Percentiles rank a stretch among this genome's conserved stretches.
phyloP scores from a whole-genome alignment of 2,888 invertebrate species.

The Phania funesta region DNA sequence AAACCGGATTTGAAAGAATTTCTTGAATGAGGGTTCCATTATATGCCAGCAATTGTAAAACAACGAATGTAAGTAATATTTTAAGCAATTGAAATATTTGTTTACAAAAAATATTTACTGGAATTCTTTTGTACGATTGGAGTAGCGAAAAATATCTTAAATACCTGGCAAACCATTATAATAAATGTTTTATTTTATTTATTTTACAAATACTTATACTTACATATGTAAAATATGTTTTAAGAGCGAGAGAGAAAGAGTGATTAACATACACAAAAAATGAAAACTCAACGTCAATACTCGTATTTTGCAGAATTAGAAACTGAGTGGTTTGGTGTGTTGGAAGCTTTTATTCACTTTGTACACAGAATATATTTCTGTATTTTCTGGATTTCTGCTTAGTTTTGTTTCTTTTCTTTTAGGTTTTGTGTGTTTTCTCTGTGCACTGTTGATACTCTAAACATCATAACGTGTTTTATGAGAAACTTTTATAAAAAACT shows the following conservation, averaged over 20 bases:
- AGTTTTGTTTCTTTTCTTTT: background rate
- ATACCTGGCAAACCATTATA: constrained; percentile 26
- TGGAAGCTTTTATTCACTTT: constrained; percentile 10
- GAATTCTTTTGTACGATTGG: background rate
- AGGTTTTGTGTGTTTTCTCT: background rate
- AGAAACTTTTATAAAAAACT: background rate
- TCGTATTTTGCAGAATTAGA: constrained; percentile 31
- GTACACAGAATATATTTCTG: constrained; percentile 36
- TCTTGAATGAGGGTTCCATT: background rate
- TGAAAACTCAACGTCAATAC: constrained; percentile 28
- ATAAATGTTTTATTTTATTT: background rate
- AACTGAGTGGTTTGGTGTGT: constrained; percentile 49
- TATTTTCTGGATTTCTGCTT: background rate
- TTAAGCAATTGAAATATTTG: constrained; percentile 21
- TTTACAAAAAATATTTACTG: constrained; percentile 19
- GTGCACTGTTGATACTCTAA: too few species aligned
- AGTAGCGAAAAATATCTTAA: background rate
- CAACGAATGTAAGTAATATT: background rate
- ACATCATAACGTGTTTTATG: background rate
- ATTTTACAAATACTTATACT: background rate
- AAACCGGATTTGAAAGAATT: constrained; percentile 45
- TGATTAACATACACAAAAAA: background rate
- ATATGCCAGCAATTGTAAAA: background rate
- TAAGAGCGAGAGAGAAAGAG: background rate
- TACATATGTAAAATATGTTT: too few species aligned